Base-by-base conservation (phyloP, 2,797 vertebrate genomes). In the Lutjanus argentimaculatus region DNA sequence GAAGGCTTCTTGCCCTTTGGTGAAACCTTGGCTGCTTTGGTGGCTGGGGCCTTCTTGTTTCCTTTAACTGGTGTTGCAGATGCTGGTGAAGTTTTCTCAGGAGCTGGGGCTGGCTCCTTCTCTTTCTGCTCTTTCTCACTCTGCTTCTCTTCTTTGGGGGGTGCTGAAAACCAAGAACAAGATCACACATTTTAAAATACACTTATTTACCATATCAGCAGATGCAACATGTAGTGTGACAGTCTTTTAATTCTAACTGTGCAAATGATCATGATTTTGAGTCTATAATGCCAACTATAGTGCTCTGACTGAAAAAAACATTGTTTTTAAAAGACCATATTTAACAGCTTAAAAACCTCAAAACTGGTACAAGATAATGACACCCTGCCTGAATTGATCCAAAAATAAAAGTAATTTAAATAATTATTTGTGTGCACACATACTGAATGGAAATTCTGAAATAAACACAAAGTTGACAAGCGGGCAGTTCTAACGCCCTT, bases 1-100 rank as follows among this genome's bases (percentile, higher is more conserved):
- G 92, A 82, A 0, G 93, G 9, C 83, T 97, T 97, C 94, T 96
- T 99, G 75, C 86, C 65, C 84, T 95, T 96, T 49, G 91, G 75
- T 17, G 85, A 83, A 63, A 86, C 67, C 77, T 94, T 96, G 36
- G 83, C 42, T 19, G 72, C 82, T 89, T 91, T 95, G 4, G 84
- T 68, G 11, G 80, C 8, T 0, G 67, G 75, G 30, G 93, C 79
- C 84, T 93, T 95, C 87, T 95, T 96, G 58, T 92, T 90, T 52
- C 72, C 79, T 83, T 93, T 51, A 21, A 92, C 79, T 0, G 88
- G 72, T 6, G 82, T 53, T 7, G 93, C 61, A 0, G 91, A 67
- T 1, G 63, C 65, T 10, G 84, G 61, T 7, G 91, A 85, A 59
- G 82, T 74, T 77, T 93, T 97, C 95, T 96, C 97, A 0, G 90